phyloP scores from a whole-genome alignment of 2,888 invertebrate species.

The Noctua comes region DNA sequence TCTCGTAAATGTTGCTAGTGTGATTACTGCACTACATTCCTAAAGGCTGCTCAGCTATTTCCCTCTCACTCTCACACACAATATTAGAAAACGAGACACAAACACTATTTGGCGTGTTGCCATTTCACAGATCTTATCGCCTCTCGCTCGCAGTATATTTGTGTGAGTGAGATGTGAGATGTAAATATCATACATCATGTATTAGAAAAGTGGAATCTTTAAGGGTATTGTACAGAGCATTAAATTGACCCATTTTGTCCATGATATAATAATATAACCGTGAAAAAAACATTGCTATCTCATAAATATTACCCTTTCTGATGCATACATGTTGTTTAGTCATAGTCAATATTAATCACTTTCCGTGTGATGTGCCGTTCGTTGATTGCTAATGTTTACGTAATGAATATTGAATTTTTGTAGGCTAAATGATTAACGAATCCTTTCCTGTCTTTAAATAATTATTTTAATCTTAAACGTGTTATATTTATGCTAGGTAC shows the following conservation, averaged over 20 bases:
- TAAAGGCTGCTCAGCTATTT: constrained; percentile 3
- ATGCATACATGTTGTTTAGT: background rate
- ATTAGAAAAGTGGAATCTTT: background rate
- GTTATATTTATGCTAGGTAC: constrained; percentile 16
- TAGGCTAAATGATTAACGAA: constrained; percentile 31
- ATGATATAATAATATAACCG: background rate
- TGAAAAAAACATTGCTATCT: background rate
- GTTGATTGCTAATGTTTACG: constrained; percentile 22
- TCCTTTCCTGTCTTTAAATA: background rate
- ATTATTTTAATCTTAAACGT: background rate
- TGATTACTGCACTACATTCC: constrained; percentile 15
- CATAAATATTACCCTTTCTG: background rate
- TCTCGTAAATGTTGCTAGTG: constrained; percentile 74
- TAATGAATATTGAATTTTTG: constrained; percentile 15
- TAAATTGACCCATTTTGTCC: background rate
- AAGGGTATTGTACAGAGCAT: background rate
- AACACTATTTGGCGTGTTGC: background rate
- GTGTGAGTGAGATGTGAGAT: background rate
- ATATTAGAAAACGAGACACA: constrained; percentile 2
- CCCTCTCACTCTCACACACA: constrained; percentile 17
- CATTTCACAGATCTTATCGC: background rate
- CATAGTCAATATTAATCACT: background rate
- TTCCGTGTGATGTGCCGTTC: constrained; percentile 37
- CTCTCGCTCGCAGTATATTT: background rate
- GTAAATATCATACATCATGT: background rate